Base-by-base conservation (phyloP, 1,140 invertebrate genomes). In the Solenopsis invicta region DNA sequence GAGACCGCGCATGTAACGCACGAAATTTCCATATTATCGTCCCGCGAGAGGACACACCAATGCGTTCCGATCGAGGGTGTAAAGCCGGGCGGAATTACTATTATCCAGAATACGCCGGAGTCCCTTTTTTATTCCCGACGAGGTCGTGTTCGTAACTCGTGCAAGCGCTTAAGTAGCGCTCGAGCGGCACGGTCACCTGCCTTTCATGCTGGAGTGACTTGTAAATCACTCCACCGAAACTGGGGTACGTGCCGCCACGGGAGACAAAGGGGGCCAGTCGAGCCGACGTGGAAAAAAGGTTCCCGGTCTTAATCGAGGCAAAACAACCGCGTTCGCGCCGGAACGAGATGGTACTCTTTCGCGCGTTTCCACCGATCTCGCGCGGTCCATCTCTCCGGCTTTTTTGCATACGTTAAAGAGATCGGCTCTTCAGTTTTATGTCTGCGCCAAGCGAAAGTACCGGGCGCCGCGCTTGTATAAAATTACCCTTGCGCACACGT, bases 141-240 rank as follows among this genome's bases (percentile, higher is more conserved):
- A 50, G 77, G 37, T 52, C 56, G 88, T 56, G 78, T 66, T 66
- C 80, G 29, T 89, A 85, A 87, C 78, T 89, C 89, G 88, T 87
- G 85, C 66, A 89, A 90, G 78, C 66, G 75, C 72, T 90, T 88
- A 90, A 90, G 88, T 87, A 90, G 88, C 89, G 92, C 86, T 95
- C 91, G 91, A 94, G 92, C 94, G 92, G 91, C 88, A 94, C 94
- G 92, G 87, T 94, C 94, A 94, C 94, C 94, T 94, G 94, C 94
- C 93, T 94, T 67, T 94, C 93, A 95, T 93, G 94, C 91, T 93
- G 94, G 93, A 94, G 92, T 94, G 94, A 95, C 93, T 94, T 94
- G 93, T 94, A 95, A 95, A 94, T 95, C 94, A 94, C 91, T 94
- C 94, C 93, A 93, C 92, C 92, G 90, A 94, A 94, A 94, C 93